Evolutionary conservation across 2,797 vertebrate genomes (phyloP), one percentile per base, ranked within the genome.

Genomic region (Todus mexicanus): DNA sequence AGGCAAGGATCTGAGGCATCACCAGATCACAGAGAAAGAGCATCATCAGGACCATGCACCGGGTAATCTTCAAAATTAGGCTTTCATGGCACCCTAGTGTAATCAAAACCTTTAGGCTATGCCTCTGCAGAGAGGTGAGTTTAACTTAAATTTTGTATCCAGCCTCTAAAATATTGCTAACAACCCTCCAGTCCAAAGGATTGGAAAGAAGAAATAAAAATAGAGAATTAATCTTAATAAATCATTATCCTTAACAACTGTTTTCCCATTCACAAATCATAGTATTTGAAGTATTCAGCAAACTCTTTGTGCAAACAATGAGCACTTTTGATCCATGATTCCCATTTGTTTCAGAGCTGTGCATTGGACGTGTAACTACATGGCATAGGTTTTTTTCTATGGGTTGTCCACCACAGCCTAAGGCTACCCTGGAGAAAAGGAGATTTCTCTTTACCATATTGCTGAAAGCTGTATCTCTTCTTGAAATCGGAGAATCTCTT

Each of bases 1-100:
- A 91, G 60, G 56, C 72, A 83, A 29, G 2, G 1, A 71, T 50
- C 80, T 76, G 48, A 50, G 56, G 31, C 53, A 81, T 76, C 80
- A 90, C 23, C 40, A 92, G 61, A 50, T 90, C 45, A 31, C 29
- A 74, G 50, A 79, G 23, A 45, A 37, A 68, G 68, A 73, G n/a
- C 0, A 0, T 40, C 64, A 82, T 70, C 53, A 50, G 65, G 35
- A 17, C 57, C 26, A 29, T 0, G 3, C 26, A 3, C 53, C 74
- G 74, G n/a, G 38, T 27, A 84, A 40, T 43, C 42, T 80, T 92
- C 45, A 90, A 82, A 93, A 40, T 25, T 45, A 79, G 48, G 22
- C 12, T 61, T 76, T 68, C 45, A 25, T 40, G 53, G 29, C 25
- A 89, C 11, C 1, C 2, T 53, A 53, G 37, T 21, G 35, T 42